Evolutionary conservation across 2,113 vertebrate species (phyloP).

Genomic region (human): DNA sequence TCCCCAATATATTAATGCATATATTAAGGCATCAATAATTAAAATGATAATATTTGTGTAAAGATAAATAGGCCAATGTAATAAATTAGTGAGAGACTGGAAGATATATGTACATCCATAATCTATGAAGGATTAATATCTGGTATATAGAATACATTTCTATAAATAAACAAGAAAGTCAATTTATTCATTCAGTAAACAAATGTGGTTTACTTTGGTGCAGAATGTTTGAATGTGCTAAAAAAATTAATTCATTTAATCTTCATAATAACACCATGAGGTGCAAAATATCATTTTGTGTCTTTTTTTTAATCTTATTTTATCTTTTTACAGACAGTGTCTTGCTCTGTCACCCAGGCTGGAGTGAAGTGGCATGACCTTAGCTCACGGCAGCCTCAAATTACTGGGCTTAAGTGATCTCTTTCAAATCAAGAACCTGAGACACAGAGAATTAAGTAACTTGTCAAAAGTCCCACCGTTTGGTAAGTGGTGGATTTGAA

Average conservation of each 20-base stretch:
- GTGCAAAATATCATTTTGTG: not conserved
- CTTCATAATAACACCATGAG: not conserved
- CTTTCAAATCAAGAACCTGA: not conserved
- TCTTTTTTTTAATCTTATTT: no score
- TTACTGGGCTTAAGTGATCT: not conserved
- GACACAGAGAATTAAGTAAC: not conserved
- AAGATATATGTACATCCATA: not conserved
- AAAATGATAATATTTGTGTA: not conserved
- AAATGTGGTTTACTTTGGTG: not conserved
- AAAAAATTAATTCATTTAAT: not conserved
- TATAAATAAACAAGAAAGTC: not conserved
- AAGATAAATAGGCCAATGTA: not conserved
- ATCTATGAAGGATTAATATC: not conserved
- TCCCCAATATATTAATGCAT: not conserved
- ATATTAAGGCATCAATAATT: not conserved
- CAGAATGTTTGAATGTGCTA: not conserved
- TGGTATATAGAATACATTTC: not conserved
- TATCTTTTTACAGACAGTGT: no score
- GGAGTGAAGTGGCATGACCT: no score
- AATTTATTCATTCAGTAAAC: conserved; percentile 30
- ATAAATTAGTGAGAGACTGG: not conserved
- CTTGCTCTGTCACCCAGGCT: no score
- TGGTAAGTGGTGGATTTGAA: not conserved
- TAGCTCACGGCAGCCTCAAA: no score
- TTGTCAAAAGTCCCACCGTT: not conserved